phyloP scores from a whole-genome alignment of 1,140 invertebrate genomes.

The Leptoteleia sp. region DNA sequence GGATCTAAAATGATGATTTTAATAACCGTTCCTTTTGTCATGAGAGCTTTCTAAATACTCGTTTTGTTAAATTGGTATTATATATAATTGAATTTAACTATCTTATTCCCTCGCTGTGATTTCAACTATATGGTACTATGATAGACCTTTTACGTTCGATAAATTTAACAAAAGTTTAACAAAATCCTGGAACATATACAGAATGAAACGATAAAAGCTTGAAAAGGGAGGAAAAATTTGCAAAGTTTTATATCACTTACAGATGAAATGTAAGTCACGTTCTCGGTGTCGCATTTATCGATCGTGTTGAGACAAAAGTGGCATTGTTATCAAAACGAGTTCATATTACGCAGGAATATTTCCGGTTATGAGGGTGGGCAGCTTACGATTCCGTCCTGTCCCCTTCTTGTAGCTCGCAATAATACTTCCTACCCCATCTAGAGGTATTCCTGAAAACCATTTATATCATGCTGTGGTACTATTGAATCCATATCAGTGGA shows the following conservation, averaged over 20 bases:
- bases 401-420: constrained; percentile 62
- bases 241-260: constrained; percentile 28
- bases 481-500: constrained; percentile 64
- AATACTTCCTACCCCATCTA: constrained; percentile 69
- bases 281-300: constrained; percentile 48
- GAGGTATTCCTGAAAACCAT: constrained; percentile 69
- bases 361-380: constrained; percentile 54
- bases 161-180: no score
- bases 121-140: no score
- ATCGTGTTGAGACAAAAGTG: constrained; percentile 59
- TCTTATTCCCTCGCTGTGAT: no score
- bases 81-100: no score
- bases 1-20: no score
- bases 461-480: constrained; percentile 67
- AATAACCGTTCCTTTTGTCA: no score
- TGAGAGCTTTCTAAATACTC: no score
- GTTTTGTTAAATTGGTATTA: no score
- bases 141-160: no score
- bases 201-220: no score
- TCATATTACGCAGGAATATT: constrained; percentile 56
- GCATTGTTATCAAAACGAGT: constrained; percentile 63
- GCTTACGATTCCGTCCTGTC: constrained; percentile 42
- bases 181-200: no score
- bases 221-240: no score
- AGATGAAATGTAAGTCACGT: constrained; percentile 54